Evolutionary conservation across 2,113 vertebrate genomes (phyloP).

Genomic region (Maccullochella peelii): DNA sequence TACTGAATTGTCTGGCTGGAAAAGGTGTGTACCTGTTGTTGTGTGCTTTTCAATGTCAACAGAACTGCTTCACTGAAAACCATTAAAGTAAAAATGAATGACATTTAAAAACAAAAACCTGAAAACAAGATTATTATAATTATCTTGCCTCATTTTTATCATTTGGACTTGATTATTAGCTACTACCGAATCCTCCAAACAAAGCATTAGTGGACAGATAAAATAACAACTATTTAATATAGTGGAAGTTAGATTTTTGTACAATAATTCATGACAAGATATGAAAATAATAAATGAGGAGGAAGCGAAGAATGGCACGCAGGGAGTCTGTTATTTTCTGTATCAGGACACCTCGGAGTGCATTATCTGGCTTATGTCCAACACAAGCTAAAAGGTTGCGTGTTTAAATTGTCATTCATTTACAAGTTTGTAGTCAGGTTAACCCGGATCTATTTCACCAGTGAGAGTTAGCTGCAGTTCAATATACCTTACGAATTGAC

Average conservation of each 20-base stretch:
- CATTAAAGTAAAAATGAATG: not conserved
- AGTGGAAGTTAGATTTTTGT: not conserved
- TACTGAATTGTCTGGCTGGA: not conserved
- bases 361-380: not conserved
- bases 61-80: not conserved
- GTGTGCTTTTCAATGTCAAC: constrained; percentile 17
- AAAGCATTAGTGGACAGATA: not conserved
- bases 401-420: not conserved
- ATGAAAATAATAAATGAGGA: not conserved
- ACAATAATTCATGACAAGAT: not conserved
- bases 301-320: not conserved
- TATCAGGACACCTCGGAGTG: not conserved
- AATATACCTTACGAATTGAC: not conserved
- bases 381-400: not conserved
- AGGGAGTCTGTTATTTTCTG: not conserved
- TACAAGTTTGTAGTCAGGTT: not conserved
- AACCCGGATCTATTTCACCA: not conserved
- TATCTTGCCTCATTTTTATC: not conserved
- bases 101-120: not conserved
- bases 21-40: not conserved
- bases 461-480: not conserved
- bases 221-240: not conserved
- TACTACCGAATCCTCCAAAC: not conserved
- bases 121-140: not conserved
- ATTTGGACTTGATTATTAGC: not conserved